These are phyloP conservation scores for Metellina segmentata DNA, from an alignment of 2,888 invertebrate species.

Conservation along the genomic window DNA sequence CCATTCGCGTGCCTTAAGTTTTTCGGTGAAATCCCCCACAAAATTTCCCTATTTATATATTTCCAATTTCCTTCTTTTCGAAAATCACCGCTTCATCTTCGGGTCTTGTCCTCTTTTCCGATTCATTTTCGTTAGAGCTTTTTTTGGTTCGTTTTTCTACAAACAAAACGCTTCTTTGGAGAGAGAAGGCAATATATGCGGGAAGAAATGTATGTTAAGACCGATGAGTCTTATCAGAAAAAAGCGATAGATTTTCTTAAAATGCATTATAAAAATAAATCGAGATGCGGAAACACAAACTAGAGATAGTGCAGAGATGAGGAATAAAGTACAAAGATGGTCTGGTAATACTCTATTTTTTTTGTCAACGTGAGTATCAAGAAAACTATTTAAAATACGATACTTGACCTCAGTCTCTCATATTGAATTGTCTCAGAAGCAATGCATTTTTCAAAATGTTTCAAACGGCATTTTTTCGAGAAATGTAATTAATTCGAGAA, in stretches of 20 bases:
- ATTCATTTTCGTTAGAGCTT: conserved; percentile 45
- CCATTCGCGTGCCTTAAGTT: conserved; percentile 27
- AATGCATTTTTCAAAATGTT: no score
- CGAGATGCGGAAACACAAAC: background rate
- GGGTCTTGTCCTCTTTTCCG: background rate
- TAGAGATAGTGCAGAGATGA: background rate
- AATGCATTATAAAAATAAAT: conserved; percentile 3
- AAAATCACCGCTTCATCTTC: background rate
- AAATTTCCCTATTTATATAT: conserved; percentile 55
- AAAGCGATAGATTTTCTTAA: conserved; percentile 30
- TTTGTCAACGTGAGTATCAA: no score
- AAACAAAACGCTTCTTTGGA: background rate
- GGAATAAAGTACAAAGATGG: background rate
- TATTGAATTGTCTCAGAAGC: no score
- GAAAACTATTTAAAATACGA: no score
- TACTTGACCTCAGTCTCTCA: no score
- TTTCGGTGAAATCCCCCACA: conserved; percentile 37
- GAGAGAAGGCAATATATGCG: background rate
- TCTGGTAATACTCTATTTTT: no score
- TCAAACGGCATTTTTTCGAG: no score
- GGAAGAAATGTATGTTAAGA: conserved; percentile 1
- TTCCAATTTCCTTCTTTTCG: conserved; percentile 20
- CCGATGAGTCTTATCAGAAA: background rate
- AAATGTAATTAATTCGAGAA: no score
- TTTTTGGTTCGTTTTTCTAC: conserved; percentile 42